Conservation (phyloP, 2,888 invertebrate species). For the Metellina segmentata region DNA sequence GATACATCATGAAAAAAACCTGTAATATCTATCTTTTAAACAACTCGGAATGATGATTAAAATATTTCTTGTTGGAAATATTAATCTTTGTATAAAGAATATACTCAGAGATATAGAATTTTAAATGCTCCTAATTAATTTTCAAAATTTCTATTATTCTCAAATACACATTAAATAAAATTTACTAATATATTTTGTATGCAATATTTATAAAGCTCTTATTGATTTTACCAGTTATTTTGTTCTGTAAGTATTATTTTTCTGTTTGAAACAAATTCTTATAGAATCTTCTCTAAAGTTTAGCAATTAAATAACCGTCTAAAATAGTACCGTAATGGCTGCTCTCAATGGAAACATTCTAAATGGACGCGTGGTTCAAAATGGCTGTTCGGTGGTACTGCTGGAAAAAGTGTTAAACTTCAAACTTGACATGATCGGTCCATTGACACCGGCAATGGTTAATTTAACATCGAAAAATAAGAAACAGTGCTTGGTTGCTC, state of each 20-base stretch:
- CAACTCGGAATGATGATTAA: too few species aligned
- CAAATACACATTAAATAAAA: too few species aligned
- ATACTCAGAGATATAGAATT: too few species aligned
- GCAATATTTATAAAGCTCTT: not conserved
- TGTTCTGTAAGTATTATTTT: not conserved
- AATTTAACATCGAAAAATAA: slow-evolving; percentile 42
- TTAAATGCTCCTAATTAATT: too few species aligned
- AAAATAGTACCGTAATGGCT: not conserved
- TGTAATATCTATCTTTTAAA: too few species aligned
- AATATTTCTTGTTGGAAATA: too few species aligned
- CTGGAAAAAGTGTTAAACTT: not conserved
- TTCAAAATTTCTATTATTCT: too few species aligned
- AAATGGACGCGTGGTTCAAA: slow-evolving; percentile 29
- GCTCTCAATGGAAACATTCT: too few species aligned
- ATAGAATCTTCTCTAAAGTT: not conserved
- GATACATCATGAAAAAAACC: too few species aligned
- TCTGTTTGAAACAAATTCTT: not conserved
- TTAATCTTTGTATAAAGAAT: too few species aligned
- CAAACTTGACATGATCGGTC: slow-evolving; percentile 20
- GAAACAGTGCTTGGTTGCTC: not conserved
- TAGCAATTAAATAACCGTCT: not conserved
- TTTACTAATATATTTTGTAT: too few species aligned
- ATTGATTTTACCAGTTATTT: not conserved
- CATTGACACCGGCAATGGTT: slow-evolving; percentile 57
- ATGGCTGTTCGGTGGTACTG: slow-evolving; percentile 10